These are phyloP conservation scores for Gonocerus acuteangulatus DNA, from an alignment of 2,888 invertebrate species.

Conservation along the genomic window DNA sequence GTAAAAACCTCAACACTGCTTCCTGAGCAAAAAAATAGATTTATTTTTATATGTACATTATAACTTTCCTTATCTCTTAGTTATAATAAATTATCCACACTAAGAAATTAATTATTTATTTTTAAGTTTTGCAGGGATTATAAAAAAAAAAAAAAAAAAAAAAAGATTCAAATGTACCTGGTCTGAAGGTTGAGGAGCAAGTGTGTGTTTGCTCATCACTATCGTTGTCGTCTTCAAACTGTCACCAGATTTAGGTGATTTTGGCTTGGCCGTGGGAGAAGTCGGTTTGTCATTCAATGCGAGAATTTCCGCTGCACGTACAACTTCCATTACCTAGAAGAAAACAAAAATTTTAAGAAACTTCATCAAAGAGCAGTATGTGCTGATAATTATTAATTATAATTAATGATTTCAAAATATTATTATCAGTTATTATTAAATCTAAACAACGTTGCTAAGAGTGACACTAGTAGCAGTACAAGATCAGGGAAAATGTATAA, in stretches of 20 bases:
- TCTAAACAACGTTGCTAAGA: too few species aligned
- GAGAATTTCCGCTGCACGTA: slow-evolving; percentile 78
- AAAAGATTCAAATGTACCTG: too few species aligned
- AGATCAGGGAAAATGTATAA: too few species aligned
- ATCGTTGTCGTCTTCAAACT: slow-evolving; percentile 81
- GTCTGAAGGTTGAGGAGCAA: slow-evolving; percentile 58
- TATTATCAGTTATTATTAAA: not conserved
- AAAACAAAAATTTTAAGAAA: slow-evolving; percentile 1
- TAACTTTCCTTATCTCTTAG: too few species aligned
- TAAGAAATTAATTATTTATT: too few species aligned
- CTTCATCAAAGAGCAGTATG: not conserved
- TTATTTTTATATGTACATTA: too few species aligned
- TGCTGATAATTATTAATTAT: not conserved
- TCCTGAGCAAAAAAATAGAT: too few species aligned
- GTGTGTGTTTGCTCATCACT: slow-evolving; percentile 87
- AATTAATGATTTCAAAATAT: not conserved
- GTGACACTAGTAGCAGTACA: too few species aligned
- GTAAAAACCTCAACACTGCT: too few species aligned
- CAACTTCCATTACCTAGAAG: slow-evolving; percentile 75
- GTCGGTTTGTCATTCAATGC: slow-evolving; percentile 49
- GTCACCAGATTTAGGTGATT: slow-evolving; percentile 58
- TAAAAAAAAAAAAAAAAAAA: too few species aligned
- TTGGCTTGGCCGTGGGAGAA: slow-evolving; percentile 54
- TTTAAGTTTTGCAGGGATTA: too few species aligned
- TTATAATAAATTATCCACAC: too few species aligned